Evolutionary conservation across 2,888 invertebrate genomes (phyloP), one percentile per base, ranked within the genome.

Genomic region (Scaptomyza flava): DNA sequence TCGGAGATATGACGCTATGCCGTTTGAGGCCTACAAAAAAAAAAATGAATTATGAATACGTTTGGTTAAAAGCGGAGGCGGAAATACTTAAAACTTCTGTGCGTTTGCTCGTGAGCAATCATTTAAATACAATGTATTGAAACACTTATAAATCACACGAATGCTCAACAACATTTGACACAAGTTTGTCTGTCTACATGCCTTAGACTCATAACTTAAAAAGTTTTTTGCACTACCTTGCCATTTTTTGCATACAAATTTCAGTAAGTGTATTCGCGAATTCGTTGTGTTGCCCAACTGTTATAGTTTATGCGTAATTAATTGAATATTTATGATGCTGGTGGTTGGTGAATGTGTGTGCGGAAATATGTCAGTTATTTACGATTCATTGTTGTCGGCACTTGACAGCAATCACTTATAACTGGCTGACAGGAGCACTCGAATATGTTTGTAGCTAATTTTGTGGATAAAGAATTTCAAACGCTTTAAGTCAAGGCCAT

Each of bases 281-380:
- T 45, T 38, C 31, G 57, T 46, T 57, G n/a, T 45, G 31, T 36
- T 23, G 2, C 2, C 2, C 31, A 33, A 43, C 50, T 80, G 84
- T 58, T 57, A 56, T 71, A 58, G 43, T 76, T 83, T 67, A 71
- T 72, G 62, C 72, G 66, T 78, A 72, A 78, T 78, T 81, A 79
- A 87, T 86, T 81, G 76, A 83, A 81, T 84, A 87, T 81, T 81
- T 76, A 81, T 78, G 60, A 71, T 73, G 38, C 7, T 6, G 14
- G 56, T 20, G 20, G 57, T 20, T 56, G 68, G 86, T 87, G 86
- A 84, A 87, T 84, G 88, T 84, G 83, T 84, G 88, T 84, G 83
- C 84, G 84, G 88, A 84, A 84, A 78, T 83, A 65, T 57, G 61
- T 68, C 56, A 67, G 78, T 62, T 64, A 78, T 82, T 87, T 87